Conservation (phyloP, 2,888 invertebrate species). For the Ptilodon capucinus region DNA sequence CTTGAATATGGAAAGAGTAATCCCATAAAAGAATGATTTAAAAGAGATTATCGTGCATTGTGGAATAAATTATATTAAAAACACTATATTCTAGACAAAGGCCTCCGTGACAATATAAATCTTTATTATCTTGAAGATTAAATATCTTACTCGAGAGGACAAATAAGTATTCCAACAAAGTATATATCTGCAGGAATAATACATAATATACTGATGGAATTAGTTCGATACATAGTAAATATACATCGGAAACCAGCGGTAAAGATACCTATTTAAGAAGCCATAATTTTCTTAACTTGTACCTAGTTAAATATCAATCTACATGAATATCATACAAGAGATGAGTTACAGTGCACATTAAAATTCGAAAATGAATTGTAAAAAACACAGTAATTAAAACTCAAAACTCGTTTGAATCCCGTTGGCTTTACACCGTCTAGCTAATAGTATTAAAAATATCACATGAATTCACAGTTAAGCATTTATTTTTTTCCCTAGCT, state of each 20-base stretch:
- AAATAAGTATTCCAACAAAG: too few species aligned
- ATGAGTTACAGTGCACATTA: background rate
- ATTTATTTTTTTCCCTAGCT: conserved; percentile 56
- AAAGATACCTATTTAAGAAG: too few species aligned
- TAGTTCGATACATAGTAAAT: too few species aligned
- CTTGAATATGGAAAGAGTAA: background rate
- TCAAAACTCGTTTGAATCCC: conserved; percentile 40
- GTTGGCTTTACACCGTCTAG: conserved; percentile 36
- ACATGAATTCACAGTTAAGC: conserved; percentile 45
- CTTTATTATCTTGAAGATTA: background rate
- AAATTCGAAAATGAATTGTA: background rate
- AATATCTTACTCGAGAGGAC: background rate
- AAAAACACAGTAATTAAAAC: conserved; percentile 25
- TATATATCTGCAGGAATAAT: too few species aligned
- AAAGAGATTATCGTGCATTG: background rate
- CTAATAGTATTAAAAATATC: conserved; percentile 49
- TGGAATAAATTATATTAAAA: background rate
- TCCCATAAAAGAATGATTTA: background rate
- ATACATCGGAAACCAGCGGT: too few species aligned
- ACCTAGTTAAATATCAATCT: background rate
- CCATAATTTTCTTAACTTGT: too few species aligned
- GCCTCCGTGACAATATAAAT: background rate
- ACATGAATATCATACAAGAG: background rate
- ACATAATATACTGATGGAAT: too few species aligned
- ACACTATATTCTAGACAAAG: background rate